Evolutionary conservation across 1,140 invertebrate species (phyloP), one percentile per base, ranked within the genome.

Genomic region (Drosophila pandora): DNA sequence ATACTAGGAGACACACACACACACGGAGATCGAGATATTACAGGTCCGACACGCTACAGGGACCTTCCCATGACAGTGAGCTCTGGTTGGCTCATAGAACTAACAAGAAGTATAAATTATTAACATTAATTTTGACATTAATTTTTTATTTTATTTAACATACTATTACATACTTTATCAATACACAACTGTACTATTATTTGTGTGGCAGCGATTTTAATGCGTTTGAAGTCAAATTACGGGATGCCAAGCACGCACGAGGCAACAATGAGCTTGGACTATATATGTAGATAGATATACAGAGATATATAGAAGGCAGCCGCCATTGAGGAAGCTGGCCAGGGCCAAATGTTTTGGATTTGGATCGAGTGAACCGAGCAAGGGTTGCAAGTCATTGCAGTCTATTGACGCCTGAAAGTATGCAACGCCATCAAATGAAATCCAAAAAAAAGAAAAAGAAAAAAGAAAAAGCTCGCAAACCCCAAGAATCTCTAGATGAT

Each of bases 141-240:
- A 6, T 28, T 6, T 6, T 6, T 28, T 34, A 34, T 34, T 34
- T 34, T 34, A 34, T 10, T 34, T 34, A 17, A 17, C 12, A 37
- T n/a, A 37, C 10, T 4, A 4, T 10, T 37, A 0, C 2, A 37
- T 5, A 2, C 17, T 17, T 37, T 37, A 21, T 17, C 41, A 43
- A 43, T 7, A 21, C 8, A 0, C 13, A 21, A 64, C 71, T 83
- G 59, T 76, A 48, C 39, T 7, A 12, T 12, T 28, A 22, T 61
- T 5, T 62, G 34, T 75, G 60, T 62, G 62, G 57, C 39, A 43
- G 70, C 61, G 65, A 88, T 79, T 87, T 87, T 87, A 87, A 87
- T 87, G 83, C 79, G 88, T 87, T 88, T 73, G 75, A 83, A 88
- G 79, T 88, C 83, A 83, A 79, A 87, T 87, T 83, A 83, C 84